Conservation (phyloP, 1,140 invertebrate genomes). For the Pentalonia nigronervosa region DNA sequence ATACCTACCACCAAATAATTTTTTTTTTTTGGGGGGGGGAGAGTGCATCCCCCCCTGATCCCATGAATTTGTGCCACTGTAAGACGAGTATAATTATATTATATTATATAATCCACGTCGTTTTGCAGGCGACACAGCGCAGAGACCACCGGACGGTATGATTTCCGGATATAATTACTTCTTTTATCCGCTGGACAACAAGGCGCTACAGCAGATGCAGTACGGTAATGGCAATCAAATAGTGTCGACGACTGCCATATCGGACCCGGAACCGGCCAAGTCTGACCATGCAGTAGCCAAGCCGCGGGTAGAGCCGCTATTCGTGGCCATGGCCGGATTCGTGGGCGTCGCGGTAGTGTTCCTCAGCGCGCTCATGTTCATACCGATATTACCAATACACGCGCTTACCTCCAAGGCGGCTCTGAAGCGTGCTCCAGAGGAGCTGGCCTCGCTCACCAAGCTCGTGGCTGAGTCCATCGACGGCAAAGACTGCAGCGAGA, state of each 20-base stretch:
- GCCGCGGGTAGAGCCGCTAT: conserved; percentile 64
- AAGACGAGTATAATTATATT: background rate
- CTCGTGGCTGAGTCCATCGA: conserved; percentile 61
- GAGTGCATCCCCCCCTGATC: too few species aligned
- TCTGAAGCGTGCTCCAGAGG: conserved; percentile 60
- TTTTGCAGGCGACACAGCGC: background rate
- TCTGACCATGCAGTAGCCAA: conserved; percentile 58
- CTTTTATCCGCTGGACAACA: conserved; percentile 38
- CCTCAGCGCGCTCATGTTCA: conserved; percentile 64
- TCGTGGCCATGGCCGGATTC: conserved; percentile 66
- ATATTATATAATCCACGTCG: background rate
- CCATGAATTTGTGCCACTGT: too few species aligned
- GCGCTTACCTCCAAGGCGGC: conserved; percentile 37
- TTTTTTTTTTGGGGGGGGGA: too few species aligned
- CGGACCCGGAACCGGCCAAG: background rate
- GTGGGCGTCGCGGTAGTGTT: conserved; percentile 66
- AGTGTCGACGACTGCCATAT: background rate
- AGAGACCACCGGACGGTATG: background rate
- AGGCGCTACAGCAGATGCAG: background rate
- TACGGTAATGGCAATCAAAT: background rate
- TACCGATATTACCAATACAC: conserved; percentile 63
- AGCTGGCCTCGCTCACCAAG: conserved; percentile 60
- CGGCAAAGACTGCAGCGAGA: conserved; percentile 62
- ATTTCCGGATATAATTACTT: conserved; percentile 29
- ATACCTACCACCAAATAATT: too few species aligned